phyloP scores from a whole-genome alignment of 1,140 invertebrate genomes.

The Charaxes varanes region DNA sequence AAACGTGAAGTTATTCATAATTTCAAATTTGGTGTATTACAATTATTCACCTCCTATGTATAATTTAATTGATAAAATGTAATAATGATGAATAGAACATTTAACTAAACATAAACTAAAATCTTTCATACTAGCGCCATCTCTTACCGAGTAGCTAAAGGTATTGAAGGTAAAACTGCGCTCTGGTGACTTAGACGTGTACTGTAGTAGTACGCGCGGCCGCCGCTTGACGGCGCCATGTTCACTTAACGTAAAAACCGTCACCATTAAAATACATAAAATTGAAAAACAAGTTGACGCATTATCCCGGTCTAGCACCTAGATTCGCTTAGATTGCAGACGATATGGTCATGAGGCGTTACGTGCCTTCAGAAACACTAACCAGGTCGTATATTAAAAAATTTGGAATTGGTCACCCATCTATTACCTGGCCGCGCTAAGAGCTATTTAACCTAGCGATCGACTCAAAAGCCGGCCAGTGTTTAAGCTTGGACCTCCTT shows the following conservation, averaged over 20 bases:
- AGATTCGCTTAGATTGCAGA: too few relatives aligned
- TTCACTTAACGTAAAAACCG: constrained; percentile 60
- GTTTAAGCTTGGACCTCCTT: too few relatives aligned
- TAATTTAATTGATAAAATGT: neutral
- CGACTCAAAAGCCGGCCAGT: too few relatives aligned
- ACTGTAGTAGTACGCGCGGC: constrained; percentile 56
- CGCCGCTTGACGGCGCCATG: constrained; percentile 72
- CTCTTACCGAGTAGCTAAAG: constrained; percentile 64
- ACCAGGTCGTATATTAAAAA: too few relatives aligned
- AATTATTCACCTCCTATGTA: neutral
- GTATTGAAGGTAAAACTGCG: constrained; percentile 23
- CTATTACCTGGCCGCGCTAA: too few relatives aligned
- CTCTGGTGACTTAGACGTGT: constrained; percentile 40
- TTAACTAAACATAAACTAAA: constrained; percentile 1
- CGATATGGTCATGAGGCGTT: too few relatives aligned
- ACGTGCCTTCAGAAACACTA: too few relatives aligned
- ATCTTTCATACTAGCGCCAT: constrained; percentile 39
- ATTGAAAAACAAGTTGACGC: too few relatives aligned
- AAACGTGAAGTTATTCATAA: neutral
- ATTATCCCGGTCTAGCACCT: too few relatives aligned
- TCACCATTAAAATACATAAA: constrained; percentile 69
- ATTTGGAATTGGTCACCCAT: too few relatives aligned
- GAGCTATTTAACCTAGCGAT: too few relatives aligned
- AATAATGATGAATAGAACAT: neutral
- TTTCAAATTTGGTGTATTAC: neutral